Conservation (phyloP, 2,113 vertebrate genomes). For the Myotis lucifugus region DNA sequence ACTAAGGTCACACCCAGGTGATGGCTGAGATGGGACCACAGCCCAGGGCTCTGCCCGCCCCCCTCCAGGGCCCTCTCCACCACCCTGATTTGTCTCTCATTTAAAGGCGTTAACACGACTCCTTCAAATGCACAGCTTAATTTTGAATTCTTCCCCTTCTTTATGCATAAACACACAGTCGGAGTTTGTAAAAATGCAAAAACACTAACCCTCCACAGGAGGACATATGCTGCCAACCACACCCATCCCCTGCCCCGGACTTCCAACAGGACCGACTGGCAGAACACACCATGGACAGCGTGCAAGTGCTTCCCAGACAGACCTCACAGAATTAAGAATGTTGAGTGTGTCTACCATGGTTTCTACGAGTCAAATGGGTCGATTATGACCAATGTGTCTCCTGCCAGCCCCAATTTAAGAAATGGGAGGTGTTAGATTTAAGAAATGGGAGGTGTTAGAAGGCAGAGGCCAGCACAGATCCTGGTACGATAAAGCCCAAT, state of each 20-base stretch:
- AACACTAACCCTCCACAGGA: conserved; percentile 38
- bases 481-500: background rate
- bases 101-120: background rate
- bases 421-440: too few species aligned
- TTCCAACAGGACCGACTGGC: conserved; percentile 12
- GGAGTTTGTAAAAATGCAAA: conserved; percentile 52
- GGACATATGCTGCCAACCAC: conserved; percentile 59
- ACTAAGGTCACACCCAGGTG: background rate
- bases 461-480: background rate
- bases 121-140: conserved; percentile 51
- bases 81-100: background rate
- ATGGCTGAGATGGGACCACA: background rate
- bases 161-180: conserved; percentile 50
- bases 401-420: too few species aligned
- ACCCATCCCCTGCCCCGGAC: conserved; percentile 46
- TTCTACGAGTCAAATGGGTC: background rate
- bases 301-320: conserved; percentile 42
- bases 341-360: background rate
- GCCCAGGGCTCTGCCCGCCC: background rate
- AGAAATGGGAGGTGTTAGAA: background rate
- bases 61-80: background rate
- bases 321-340: background rate
- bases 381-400: background rate
- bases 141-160: conserved; percentile 53
- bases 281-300: background rate